Conservation (phyloP, 2,888 invertebrate species). For the Diadromus collaris region DNA sequence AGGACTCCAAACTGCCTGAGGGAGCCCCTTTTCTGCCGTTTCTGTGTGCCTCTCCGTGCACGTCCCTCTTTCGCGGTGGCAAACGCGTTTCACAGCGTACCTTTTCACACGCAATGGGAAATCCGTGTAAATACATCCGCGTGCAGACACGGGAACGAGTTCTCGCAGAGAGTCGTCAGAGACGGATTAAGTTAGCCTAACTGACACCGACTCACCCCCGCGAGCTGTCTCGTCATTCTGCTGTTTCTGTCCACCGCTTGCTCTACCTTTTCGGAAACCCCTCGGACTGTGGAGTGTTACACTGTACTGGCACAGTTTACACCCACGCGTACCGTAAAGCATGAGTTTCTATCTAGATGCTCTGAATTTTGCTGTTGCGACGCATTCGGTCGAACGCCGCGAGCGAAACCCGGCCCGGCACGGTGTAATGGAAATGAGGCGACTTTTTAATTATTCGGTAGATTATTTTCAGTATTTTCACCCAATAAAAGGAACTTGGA, state of each 20-base stretch:
- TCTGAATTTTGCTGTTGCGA: too few species aligned
- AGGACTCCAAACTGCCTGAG: conserved; percentile 37
- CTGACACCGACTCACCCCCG: conserved; percentile 44
- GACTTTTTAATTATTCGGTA: conserved; percentile 2
- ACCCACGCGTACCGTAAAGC: too few species aligned
- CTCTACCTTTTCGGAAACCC: not conserved
- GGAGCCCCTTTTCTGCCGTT: conserved; percentile 20
- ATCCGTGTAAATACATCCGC: not conserved
- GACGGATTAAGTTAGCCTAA: conserved; percentile 46
- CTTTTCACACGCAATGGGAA: not conserved
- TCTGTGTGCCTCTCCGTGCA: conserved; percentile 1
- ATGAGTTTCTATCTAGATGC: too few species aligned
- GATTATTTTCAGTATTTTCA: not conserved
- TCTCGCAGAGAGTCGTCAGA: conserved; percentile 24
- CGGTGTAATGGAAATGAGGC: not conserved
- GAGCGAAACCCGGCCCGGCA: too few species aligned
- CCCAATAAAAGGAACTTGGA: too few species aligned
- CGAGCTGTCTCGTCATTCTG: conserved; percentile 31
- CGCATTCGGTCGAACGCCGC: too few species aligned
- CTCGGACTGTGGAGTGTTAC: not conserved
- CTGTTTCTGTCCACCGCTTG: not conserved
- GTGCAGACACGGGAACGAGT: conserved; percentile 13
- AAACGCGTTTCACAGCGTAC: not conserved
- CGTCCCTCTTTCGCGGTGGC: conserved; percentile 7
- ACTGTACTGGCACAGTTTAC: too few species aligned